Evolutionary conservation across 2,888 invertebrate species (phyloP).

Genomic region (Monochamus alternatus): DNA sequence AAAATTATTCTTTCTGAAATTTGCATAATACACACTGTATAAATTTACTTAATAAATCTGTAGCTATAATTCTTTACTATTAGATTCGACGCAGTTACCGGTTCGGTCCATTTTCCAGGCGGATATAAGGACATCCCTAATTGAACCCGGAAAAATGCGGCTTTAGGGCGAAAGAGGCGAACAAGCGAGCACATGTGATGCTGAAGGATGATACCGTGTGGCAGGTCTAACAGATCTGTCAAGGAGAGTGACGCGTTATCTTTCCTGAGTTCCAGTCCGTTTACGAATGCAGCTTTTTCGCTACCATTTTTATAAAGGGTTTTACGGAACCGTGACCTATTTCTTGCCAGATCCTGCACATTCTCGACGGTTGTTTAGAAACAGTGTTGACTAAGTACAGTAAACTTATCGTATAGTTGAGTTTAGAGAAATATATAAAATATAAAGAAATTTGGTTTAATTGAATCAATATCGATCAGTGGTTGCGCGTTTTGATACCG

Average conservation of each 20-base stretch:
- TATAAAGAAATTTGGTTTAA: too few species aligned
- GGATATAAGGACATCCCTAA: neutral
- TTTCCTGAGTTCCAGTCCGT: conserved; percentile 47
- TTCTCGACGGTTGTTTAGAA: too few species aligned
- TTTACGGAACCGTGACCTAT: conserved; percentile 4
- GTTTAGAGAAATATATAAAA: too few species aligned
- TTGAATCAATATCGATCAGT: too few species aligned
- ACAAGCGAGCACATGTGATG: conserved; percentile 22
- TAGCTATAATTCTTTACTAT: too few species aligned
- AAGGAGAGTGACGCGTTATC: conserved; percentile 49
- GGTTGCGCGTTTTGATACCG: too few species aligned
- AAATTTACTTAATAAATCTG: too few species aligned
- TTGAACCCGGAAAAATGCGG: conserved; percentile 9
- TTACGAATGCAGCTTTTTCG: conserved; percentile 38
- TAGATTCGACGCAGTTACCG: too few species aligned
- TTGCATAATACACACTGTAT: too few species aligned
- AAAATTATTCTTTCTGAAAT: too few species aligned
- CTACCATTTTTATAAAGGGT: neutral
- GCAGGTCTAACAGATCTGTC: conserved; percentile 45
- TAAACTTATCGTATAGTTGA: too few species aligned
- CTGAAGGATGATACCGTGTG: conserved; percentile 47
- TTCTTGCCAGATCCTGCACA: neutral
- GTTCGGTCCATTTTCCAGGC: neutral
- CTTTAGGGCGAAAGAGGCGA: conserved; percentile 3
- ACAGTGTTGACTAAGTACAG: too few species aligned